phyloP scores from a whole-genome alignment of 1,140 invertebrate genomes.

The Atopsyche davidsoni region DNA sequence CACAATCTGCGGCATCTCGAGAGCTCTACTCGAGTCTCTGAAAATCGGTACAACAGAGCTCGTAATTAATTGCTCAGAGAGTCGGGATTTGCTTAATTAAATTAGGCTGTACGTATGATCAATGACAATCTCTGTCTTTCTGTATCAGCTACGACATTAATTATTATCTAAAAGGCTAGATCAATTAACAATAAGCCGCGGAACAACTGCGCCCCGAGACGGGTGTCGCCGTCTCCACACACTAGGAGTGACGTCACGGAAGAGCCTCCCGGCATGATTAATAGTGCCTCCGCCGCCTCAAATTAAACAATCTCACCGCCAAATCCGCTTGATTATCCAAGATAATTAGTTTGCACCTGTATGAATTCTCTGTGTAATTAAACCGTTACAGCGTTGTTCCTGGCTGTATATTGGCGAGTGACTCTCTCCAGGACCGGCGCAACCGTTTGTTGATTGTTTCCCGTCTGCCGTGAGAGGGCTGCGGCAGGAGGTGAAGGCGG shows the following conservation, averaged over 20 bases:
- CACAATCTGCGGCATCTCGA: no score
- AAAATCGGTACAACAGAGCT: no score
- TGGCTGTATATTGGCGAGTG: background rate
- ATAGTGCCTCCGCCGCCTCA: slow-evolving; percentile 1
- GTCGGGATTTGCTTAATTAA: no score
- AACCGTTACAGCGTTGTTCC: background rate
- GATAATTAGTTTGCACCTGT: slow-evolving; percentile 1
- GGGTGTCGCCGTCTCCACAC: background rate
- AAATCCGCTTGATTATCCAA: slow-evolving; percentile 7
- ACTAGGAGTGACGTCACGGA: background rate
- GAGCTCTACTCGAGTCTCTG: no score
- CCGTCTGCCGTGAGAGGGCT: background rate
- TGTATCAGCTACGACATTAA: background rate
- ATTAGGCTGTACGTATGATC: no score
- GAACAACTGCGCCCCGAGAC: background rate
- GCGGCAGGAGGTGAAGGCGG: background rate
- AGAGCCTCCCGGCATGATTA: background rate
- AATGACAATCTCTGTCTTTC: background rate
- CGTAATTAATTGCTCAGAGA: no score
- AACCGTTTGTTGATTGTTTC: slow-evolving; percentile 2
- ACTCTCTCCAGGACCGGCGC: background rate
- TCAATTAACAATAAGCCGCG: background rate
- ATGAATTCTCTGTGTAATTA: slow-evolving; percentile 7
- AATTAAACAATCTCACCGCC: slow-evolving; percentile 7
- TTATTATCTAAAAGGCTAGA: background rate